Conservation (phyloP, 2,113 vertebrate species). For the Lepisosteus osseus region DNA sequence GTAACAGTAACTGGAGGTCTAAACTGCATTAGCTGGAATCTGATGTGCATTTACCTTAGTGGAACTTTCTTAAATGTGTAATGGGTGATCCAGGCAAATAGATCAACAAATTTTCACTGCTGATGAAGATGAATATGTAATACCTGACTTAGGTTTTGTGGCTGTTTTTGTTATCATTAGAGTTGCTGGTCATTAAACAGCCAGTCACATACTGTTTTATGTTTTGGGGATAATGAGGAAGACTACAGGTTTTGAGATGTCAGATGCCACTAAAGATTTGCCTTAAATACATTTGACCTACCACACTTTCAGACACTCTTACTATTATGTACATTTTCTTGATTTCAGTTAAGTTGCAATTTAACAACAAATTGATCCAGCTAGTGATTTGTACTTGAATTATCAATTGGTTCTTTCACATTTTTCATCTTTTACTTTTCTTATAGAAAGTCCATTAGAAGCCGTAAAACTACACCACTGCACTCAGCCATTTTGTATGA, state of each 20-base stretch:
- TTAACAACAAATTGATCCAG: constrained; percentile 56
- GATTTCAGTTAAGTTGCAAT: constrained; percentile 57
- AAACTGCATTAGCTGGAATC: too few relatives aligned
- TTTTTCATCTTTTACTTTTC: constrained; percentile 42
- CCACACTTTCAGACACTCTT: constrained; percentile 40
- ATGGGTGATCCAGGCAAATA: too few relatives aligned
- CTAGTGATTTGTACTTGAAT: constrained; percentile 14
- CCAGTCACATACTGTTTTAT: constrained; percentile 17
- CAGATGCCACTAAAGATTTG: constrained; percentile 40
- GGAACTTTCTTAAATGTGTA: too few relatives aligned
- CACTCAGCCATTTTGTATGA: too few relatives aligned
- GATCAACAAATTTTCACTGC: background rate
- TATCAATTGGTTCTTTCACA: constrained; percentile 27
- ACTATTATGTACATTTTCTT: constrained; percentile 51
- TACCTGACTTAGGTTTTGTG: constrained; percentile 33
- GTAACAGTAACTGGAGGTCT: too few relatives aligned
- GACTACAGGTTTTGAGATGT: constrained; percentile 41
- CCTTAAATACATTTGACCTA: constrained; percentile 42
- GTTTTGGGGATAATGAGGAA: constrained; percentile 47
- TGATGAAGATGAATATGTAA: constrained; percentile 37
- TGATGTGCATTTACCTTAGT: too few relatives aligned
- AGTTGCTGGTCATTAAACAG: constrained; percentile 42
- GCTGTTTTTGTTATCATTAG: constrained; percentile 48
- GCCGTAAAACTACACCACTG: too few relatives aligned
- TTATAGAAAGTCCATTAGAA: background rate